Evolutionary conservation across 2,888 invertebrate species (phyloP).

Genomic region (Linnaemya vulpina): DNA sequence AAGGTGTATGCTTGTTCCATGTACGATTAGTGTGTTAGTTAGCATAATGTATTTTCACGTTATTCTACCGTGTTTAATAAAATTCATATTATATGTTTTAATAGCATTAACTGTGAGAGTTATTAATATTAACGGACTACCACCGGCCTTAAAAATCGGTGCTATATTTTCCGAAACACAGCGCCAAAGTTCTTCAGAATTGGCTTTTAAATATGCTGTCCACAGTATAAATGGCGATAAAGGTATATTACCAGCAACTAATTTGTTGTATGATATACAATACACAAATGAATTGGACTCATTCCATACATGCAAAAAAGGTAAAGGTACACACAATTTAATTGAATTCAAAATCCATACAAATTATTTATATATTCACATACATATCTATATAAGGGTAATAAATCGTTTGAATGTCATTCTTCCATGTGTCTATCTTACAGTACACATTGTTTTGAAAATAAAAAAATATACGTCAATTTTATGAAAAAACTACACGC

Average conservation of each 20-base stretch:
- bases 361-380: no score
- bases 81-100: constrained; percentile 6
- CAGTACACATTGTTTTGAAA: no score
- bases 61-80: not conserved
- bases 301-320: constrained; percentile 90
- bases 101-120: not conserved
- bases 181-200: constrained; percentile 87
- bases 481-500: no score
- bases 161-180: constrained; percentile 90
- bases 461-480: no score
- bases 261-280: constrained; percentile 89
- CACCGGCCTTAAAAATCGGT: constrained; percentile 81
- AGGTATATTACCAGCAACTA: constrained; percentile 88
- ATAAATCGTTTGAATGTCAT: no score
- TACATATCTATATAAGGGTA: no score
- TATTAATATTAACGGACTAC: not conserved
- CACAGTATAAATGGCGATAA: constrained; percentile 90
- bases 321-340: constrained; percentile 80
- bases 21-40: not conserved
- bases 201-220: constrained; percentile 92
- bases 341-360: no score
- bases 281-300: constrained; percentile 90
- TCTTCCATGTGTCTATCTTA: no score
- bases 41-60: not conserved
- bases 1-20: not conserved